Base-by-base conservation (phyloP, 2,888 invertebrate species). In the Sinhomidia bicolor region DNA sequence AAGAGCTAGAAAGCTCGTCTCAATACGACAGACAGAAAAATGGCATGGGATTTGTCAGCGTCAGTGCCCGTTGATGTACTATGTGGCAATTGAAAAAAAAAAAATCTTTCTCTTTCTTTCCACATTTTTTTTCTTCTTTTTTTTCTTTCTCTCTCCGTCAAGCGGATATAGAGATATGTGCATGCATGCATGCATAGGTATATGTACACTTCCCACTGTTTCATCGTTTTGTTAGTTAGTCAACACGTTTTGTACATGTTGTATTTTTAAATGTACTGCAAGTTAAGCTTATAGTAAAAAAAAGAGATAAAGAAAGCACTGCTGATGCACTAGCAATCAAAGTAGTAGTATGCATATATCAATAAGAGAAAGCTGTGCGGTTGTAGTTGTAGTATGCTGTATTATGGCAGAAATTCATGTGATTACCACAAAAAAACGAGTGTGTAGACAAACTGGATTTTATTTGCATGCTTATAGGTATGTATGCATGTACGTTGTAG, bases 11-110 rank as follows among this genome's bases (percentile, higher is more conserved):
- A 89, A 89, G 84, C 88, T 89, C 84, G 88, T 89, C 88, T 89
- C 88, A 89, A 89, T 83, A 89, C 88, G 91, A 90, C 90, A 91
- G 91, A 89, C 89, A 91, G 90, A 91, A 92, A 92, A 92, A 92
- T 91, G 85, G 91, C 83, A 90, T 91, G 90, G 91, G 90, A 92
- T 92, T 92, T 92, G 92, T 92, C 91, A 92, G 91, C 91, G 92
- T 92, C 92, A 92, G 90, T 91, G 90, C 90, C 90, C n/a, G 91
- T 91, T 92, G 91, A 89, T 89, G 88, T 89, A 84, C 79, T 84
- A 89, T 85, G 88, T 85, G 88, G 88, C 88, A 89, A 89, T 84
- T 89, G 88, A 89, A 89, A 88, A 86, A 81, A 86, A 41, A 57
- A 23, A 17, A 2, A 54, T 51, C 71, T 32, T 87, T 62, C 57